A percentile compares a stretch with the other conserved stretches of the same genome.
Conservation (phyloP, 2,888 invertebrate species). For the Cephus spinipes region DNA sequence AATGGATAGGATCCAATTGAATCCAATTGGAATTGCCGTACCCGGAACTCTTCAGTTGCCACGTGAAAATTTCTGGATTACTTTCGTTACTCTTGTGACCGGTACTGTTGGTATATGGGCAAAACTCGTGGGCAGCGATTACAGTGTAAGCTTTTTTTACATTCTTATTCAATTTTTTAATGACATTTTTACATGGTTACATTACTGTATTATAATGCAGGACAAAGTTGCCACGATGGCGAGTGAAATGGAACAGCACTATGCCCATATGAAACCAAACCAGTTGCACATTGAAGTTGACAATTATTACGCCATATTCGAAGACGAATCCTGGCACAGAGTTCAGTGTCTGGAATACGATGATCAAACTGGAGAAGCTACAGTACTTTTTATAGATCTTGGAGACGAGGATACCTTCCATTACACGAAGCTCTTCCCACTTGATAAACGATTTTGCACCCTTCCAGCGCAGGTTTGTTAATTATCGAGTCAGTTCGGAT, state of each 20-base stretch:
- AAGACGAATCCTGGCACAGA: constrained; percentile 66
- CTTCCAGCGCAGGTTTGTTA: constrained; percentile 76
- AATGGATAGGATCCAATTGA: constrained; percentile 34
- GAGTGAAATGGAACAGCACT: constrained; percentile 63
- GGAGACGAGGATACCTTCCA: constrained; percentile 76
- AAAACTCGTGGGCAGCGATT: constrained; percentile 74
- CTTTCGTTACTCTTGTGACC: constrained; percentile 73
- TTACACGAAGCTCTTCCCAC: constrained; percentile 70
- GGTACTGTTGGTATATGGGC: constrained; percentile 77
- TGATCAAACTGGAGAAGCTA: constrained; percentile 37
- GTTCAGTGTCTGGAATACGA: constrained; percentile 62
- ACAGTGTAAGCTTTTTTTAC: constrained; percentile 69
- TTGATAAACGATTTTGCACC: constrained; percentile 74
- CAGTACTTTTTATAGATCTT: constrained; percentile 77
- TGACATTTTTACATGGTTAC: too few species aligned
- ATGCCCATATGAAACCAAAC: constrained; percentile 43
- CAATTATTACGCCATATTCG: constrained; percentile 66
- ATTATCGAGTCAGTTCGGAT: not conserved
- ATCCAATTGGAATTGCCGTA: constrained; percentile 33
- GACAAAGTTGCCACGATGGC: constrained; percentile 61
- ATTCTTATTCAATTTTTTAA: too few species aligned
- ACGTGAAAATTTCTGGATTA: constrained; percentile 70
- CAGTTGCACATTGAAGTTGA: constrained; percentile 52
- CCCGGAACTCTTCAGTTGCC: constrained; percentile 46
- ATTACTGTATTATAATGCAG: constrained; percentile 43